Evolutionary conservation across 1,140 invertebrate genomes (phyloP).

Genomic region (Octopus sinensis): DNA sequence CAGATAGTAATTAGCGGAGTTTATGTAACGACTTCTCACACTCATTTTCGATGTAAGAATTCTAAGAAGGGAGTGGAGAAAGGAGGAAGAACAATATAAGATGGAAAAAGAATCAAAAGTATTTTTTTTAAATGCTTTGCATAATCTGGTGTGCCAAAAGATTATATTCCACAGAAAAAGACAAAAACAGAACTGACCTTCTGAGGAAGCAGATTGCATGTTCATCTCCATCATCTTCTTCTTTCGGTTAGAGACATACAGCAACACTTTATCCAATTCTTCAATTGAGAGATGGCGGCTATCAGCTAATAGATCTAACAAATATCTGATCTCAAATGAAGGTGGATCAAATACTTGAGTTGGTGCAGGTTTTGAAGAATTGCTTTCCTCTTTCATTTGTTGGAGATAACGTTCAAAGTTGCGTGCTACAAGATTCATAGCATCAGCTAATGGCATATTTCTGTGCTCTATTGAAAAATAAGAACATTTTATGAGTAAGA

Average conservation of each 20-base stretch:
- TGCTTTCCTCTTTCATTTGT: conserved; percentile 35
- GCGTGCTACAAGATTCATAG: conserved; percentile 72
- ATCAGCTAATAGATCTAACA: conserved; percentile 76
- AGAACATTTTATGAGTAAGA: not conserved
- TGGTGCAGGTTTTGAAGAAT: conserved; percentile 10
- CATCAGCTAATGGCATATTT: conserved; percentile 92
- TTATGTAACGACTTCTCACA: not conserved
- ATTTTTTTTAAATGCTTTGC: not conserved
- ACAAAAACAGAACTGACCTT: not conserved
- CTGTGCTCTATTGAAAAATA: conserved; percentile 71
- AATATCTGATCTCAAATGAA: conserved; percentile 60
- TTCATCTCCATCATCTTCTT: conserved; percentile 56
- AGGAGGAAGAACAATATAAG: not conserved
- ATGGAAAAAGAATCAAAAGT: not conserved
- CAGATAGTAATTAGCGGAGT: not conserved
- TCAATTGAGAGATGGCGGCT: conserved; percentile 74
- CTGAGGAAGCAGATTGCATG: not conserved
- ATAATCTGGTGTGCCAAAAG: not conserved
- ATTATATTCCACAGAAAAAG: not conserved
- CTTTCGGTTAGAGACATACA: conserved; percentile 73
- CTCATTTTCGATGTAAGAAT: not conserved
- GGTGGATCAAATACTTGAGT: conserved; percentile 33
- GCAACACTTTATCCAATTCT: conserved; percentile 78
- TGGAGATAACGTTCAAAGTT: conserved; percentile 77
- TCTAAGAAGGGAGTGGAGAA: not conserved